Base-by-base conservation (phyloP, 2,797 vertebrate genomes). In the Propithecus deckenii region DNA sequence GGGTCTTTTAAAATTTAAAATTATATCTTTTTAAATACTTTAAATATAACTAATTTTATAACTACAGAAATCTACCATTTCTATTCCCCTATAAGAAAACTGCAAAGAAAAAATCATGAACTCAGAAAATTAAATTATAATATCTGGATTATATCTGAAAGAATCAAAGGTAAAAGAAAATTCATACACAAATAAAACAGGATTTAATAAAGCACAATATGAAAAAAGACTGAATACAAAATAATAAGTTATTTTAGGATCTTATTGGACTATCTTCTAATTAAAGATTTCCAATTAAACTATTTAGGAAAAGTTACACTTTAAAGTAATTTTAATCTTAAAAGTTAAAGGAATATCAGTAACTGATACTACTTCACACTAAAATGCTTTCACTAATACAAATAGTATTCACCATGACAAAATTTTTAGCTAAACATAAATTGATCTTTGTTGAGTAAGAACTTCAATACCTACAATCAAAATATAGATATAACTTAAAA, bases 341-440 rank as follows among this genome's bases (percentile, higher is more conserved):
- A 90, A 91, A 79, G 50, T 95, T 89, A 90, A 91, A 95, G 5
- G 43, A 72, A 92, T 41, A 85, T 75, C 67, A 96, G 80, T 92
- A 74, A 89, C 35, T 83, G 69, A 84, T n/a, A 76, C 7, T 55
- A 81, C 32, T 75, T 95, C 50, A 93, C 30, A 74, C 15, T 76
- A 93, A 94, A 94, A 93, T 79, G 15, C 80, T 93, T 92, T 94
- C 46, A 80, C 15, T 79, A 88, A 86, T 61, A 81, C 50, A 93
- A 97, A 92, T 0, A 94, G 23, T 57, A 96, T 30, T 80, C 23
- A 83, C 22, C 28, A 57, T 35, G 35, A 94, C 17, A 93, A 95
- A 91, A 46, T 22, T 81, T 79, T 89, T 91, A 93, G 46, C 14
- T 87, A 85, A 91, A 57, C 81, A 65, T 80, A 48, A 94, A 93